A percentile compares a stretch with the other conserved stretches of the same genome.
phyloP scores from a whole-genome alignment of 1,140 invertebrate genomes.

The Apolygus lucorum region DNA sequence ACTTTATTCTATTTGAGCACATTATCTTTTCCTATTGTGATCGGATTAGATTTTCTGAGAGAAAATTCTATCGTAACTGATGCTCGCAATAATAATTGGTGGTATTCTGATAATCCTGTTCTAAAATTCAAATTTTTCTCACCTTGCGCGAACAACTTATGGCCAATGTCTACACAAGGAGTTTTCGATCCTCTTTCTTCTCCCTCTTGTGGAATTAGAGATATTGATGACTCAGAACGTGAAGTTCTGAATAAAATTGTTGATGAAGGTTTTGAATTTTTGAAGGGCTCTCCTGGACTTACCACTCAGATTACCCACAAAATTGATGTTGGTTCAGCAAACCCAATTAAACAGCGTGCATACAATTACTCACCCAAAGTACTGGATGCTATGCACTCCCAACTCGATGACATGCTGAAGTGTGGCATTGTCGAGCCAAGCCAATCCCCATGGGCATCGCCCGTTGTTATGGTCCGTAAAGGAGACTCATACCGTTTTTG shows the following conservation, averaged over 20 bases:
- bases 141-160: no score
- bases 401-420: slow-evolving; percentile 35
- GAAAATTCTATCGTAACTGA: not conserved
- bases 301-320: slow-evolving; percentile 27
- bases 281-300: not conserved
- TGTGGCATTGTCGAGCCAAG: slow-evolving; percentile 34
- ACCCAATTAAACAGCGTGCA: slow-evolving; percentile 34
- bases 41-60: not conserved
- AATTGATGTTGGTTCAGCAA: slow-evolving; percentile 34
- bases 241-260: not conserved
- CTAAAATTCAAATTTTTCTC: not conserved
- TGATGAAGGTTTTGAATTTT: not conserved
- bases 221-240: not conserved
- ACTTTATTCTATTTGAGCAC: not conserved
- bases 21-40: no score
- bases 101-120: not conserved
- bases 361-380: slow-evolving; percentile 34
- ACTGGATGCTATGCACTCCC: slow-evolving; percentile 30
- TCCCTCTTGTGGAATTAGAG: not conserved
- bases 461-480: slow-evolving; percentile 34
- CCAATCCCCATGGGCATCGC: slow-evolving; percentile 34
- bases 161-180: not conserved
- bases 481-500: slow-evolving; percentile 32
- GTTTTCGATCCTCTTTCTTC: not conserved
- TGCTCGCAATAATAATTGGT: not conserved